These are phyloP conservation scores for Lutraria rhynchaena DNA, from an alignment of 1,140 invertebrate genomes.

Conservation along the genomic window DNA sequence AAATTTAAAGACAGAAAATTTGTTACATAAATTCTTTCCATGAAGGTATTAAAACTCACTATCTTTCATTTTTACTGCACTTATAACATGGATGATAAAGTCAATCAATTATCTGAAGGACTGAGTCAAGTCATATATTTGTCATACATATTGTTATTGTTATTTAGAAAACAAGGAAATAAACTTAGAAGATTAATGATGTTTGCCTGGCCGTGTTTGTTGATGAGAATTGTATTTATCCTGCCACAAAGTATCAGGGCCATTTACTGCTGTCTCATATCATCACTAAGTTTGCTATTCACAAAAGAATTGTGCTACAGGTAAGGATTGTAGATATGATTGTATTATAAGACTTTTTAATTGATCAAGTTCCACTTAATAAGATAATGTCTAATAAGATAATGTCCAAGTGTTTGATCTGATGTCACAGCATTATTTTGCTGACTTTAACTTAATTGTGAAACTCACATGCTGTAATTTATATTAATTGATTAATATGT, in stretches of 20 bases:
- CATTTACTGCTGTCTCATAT: constrained; percentile 98
- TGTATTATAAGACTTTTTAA: too few species aligned
- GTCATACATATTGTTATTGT: neutral
- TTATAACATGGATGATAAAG: too few species aligned
- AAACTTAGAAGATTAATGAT: constrained; percentile 97
- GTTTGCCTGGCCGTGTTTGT: constrained; percentile 98
- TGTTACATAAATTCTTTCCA: neutral
- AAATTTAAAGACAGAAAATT: neutral
- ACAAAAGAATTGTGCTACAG: constrained; percentile 98
- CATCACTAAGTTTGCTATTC: constrained; percentile 98
- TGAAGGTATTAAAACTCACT: too few species aligned
- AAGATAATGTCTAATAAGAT: too few species aligned
- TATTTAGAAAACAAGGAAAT: constrained; percentile 89
- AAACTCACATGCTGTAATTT: too few species aligned
- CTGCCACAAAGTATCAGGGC: constrained; percentile 97
- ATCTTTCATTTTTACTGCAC: too few species aligned
- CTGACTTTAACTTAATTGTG: too few species aligned
- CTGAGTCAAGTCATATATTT: neutral
- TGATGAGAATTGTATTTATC: constrained; percentile 97
- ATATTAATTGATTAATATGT: too few species aligned
- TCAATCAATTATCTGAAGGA: neutral
- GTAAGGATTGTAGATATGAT: too few species aligned
- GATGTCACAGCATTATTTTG: too few species aligned
- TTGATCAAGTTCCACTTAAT: too few species aligned
- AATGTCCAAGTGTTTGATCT: too few species aligned